Evolutionary conservation across 2,888 invertebrate species (phyloP), one percentile per base, ranked within the genome.

Genomic region (Conistra vaccinii): DNA sequence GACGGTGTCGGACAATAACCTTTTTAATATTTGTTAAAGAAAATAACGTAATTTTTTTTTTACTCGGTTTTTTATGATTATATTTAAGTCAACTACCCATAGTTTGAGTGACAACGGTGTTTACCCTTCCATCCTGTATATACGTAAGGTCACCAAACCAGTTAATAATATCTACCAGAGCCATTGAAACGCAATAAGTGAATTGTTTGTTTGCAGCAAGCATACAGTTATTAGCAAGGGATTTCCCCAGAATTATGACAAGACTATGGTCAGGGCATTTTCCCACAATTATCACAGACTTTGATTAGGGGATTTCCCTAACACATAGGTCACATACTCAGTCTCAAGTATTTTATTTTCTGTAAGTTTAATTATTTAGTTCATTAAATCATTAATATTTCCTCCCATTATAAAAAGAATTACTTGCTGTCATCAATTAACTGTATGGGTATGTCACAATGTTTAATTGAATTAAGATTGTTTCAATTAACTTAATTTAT

Each of bases 381-480:
- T 48, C 17, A 29, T 58, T 42, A 51, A 3, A 17, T 48, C 17
- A 29, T 58, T 42, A 51, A 3, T 17, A 32, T 32, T 17, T 48
- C 2, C 14, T n/a, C 20, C 12, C 5, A 6, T 20, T n/a, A 32
- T 23, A 51, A 60, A 69, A 51, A 35, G 9, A 32, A 14, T 20
- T 14, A 29, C 45, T 35, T 14, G 20, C 9, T 14, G 4, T 66
- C 23, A 29, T 20, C 3, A 23, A 35, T 35, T 58, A 29, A 26
- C 17, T 20, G 23, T 35, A n/a, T n/a, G n/a, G 35, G 20, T 71
- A 6, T 45, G 9, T 9, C 9, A 39, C 1, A 57, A 14, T 32
- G 17, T 60, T 14, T 61, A 73, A 61, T 76, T 55, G 20, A 55
- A 76, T 73, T 80, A 39, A 26, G 26, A 78, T 78, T 42, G 26